A percentile compares a stretch with the other conserved stretches of the same genome.
Evolutionary conservation across 2,888 invertebrate species (phyloP).

Genomic region (Hydropsyche betteni): DNA sequence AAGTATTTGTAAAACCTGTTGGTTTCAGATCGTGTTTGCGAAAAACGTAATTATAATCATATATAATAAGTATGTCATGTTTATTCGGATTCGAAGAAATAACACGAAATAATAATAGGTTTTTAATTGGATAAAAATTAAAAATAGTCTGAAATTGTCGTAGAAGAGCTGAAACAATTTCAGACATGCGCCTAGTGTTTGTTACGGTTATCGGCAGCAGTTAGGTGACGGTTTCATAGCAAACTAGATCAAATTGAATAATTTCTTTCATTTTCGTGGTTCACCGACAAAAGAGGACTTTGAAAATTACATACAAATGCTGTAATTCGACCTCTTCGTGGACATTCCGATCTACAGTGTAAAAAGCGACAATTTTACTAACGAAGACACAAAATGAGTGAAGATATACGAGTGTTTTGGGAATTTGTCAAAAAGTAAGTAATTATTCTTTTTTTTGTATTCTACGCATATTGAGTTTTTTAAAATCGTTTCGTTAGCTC

Average conservation of each 20-base stretch:
- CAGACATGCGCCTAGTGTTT: conserved; percentile 15
- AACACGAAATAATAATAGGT: too few relatives aligned
- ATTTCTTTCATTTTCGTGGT: too few relatives aligned
- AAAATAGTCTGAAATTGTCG: background rate
- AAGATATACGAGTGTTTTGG: conserved; percentile 48
- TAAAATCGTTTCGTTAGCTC: too few relatives aligned
- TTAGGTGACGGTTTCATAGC: background rate
- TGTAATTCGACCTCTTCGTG: background rate
- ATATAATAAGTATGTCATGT: too few relatives aligned
- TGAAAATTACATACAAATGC: background rate
- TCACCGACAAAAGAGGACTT: background rate
- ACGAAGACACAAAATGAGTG: conserved; percentile 24
- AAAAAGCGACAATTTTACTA: background rate
- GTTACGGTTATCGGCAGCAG: background rate
- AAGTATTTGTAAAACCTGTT: too few relatives aligned
- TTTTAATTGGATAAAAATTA: background rate
- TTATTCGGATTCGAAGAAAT: background rate
- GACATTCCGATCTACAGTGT: background rate
- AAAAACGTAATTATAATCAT: too few relatives aligned
- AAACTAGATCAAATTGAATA: background rate
- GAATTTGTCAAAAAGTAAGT: conserved; percentile 49
- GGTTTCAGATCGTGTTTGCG: too few relatives aligned
- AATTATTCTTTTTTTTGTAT: background rate
- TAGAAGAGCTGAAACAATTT: background rate
- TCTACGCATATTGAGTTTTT: too few relatives aligned